These are phyloP conservation scores for Arenaria interpres DNA, from an alignment of 2,113 vertebrate genomes.

Conservation along the genomic window DNA sequence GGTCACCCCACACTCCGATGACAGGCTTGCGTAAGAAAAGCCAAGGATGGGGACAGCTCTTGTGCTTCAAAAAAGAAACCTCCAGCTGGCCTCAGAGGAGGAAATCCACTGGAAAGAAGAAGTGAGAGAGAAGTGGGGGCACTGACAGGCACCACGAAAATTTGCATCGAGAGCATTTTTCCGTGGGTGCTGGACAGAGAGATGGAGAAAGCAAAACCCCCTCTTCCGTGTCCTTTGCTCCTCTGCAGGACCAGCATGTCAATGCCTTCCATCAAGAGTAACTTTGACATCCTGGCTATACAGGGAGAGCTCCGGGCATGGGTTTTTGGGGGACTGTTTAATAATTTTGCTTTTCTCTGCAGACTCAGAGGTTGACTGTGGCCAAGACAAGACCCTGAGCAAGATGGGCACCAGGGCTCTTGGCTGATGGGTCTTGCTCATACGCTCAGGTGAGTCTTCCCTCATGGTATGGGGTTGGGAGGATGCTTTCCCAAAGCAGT, in stretches of 20 bases:
- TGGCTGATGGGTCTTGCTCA: neutral
- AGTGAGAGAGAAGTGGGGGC: neutral
- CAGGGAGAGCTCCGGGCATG: neutral
- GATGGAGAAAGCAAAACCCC: neutral
- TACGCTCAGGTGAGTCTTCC: neutral
- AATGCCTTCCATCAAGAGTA: neutral
- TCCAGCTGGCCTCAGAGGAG: neutral
- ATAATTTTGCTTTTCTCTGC: neutral
- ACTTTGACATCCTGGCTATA: neutral
- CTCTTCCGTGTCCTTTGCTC: rapidly evolving
- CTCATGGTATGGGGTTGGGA: neutral
- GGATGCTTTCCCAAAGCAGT: neutral
- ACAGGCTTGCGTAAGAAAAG: neutral
- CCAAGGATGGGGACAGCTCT: neutral
- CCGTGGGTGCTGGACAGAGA: neutral
- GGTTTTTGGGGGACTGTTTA: neutral
- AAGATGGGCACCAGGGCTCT: neutral
- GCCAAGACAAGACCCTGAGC: neutral
- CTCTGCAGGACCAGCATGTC: neutral
- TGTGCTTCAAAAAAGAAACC: neutral
- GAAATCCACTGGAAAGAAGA: constrained; percentile 24
- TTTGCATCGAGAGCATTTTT: neutral
- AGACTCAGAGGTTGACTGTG: neutral
- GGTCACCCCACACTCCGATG: neutral
- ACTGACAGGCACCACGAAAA: rapidly evolving